Percentiles rank a stretch among this genome's conserved stretches.
Conservation (phyloP, 2,797 vertebrate genomes). For the Craterocephalus amniculus region DNA sequence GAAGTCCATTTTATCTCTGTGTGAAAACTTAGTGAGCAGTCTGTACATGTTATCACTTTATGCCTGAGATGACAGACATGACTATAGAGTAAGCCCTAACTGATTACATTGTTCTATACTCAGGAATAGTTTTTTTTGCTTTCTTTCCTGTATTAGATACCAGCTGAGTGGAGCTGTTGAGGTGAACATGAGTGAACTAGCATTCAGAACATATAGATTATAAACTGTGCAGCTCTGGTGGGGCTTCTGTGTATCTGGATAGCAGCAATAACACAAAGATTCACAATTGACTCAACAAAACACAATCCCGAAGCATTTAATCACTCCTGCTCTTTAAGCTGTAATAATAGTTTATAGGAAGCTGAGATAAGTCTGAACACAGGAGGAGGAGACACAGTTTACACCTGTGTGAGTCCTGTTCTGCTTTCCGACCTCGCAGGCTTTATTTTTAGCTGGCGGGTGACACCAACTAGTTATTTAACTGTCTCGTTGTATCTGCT, state of each 20-base stretch:
- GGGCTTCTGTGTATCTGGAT: conserved; percentile 12
- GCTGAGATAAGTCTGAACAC: conserved; percentile 42
- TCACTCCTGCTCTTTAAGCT: conserved; percentile 20
- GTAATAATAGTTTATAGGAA: conserved; percentile 57
- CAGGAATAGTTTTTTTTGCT: neutral
- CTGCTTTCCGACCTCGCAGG: conserved; percentile 14
- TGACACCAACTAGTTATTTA: conserved; percentile 23
- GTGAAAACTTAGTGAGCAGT: too few species aligned
- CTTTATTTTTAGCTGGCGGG: conserved; percentile 7
- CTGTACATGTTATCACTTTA: too few species aligned
- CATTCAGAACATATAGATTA: conserved; percentile 1
- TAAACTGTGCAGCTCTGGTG: neutral
- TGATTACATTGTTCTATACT: neutral
- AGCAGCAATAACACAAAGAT: conserved; percentile 24
- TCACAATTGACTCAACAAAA: conserved; percentile 27
- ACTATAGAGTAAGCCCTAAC: neutral
- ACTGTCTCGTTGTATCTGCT: conserved; percentile 34
- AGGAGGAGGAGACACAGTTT: conserved; percentile 21
- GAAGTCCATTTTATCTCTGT: too few species aligned
- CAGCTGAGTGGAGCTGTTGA: neutral
- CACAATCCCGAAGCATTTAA: conserved; percentile 31
- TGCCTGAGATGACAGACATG: too few species aligned
- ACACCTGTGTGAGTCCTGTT: conserved; percentile 31
- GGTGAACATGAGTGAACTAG: conserved; percentile 14
- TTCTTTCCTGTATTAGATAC: neutral